These are phyloP conservation scores for Cydia fagiglandana DNA, from an alignment of 1,140 invertebrate species.

Conservation along the genomic window DNA sequence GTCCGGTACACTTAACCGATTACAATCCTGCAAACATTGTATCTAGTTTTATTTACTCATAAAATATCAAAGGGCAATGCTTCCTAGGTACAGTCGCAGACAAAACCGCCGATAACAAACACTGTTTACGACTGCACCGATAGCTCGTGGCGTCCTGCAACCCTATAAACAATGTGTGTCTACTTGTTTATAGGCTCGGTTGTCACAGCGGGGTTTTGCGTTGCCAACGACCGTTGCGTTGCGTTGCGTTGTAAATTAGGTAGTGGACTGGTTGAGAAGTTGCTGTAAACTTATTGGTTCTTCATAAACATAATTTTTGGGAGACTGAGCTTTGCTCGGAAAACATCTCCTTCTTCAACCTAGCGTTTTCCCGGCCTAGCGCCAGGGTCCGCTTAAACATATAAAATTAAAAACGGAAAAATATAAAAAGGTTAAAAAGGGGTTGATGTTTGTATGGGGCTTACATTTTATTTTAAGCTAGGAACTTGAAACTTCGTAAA, in stretches of 20 bases:
- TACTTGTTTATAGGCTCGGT: constrained; percentile 3
- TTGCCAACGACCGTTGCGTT: neutral
- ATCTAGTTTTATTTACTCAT: neutral
- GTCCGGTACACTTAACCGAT: neutral
- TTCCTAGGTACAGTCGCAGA: constrained; percentile 15
- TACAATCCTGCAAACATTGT: neutral
- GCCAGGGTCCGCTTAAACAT: no score
- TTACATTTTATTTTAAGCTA: no score
- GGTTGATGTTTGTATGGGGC: no score
- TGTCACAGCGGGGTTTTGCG: constrained; percentile 8
- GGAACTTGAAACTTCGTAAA: no score
- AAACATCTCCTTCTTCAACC: no score
- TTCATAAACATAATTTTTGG: neutral
- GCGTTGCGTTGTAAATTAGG: neutral
- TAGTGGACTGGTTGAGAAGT: neutral
- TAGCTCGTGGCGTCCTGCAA: constrained; percentile 8
- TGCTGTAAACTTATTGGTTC: neutral
- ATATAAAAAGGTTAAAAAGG: no score
- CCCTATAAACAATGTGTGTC: constrained; percentile 12
- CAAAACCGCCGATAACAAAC: neutral
- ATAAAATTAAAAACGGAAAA: no score
- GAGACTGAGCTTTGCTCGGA: no score
- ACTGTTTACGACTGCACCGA: constrained; percentile 8
- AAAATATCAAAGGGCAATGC: neutral
- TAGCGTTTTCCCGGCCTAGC: no score